Base-by-base conservation (phyloP, 2,888 invertebrate genomes). In the Digitonthophagus gazella region DNA sequence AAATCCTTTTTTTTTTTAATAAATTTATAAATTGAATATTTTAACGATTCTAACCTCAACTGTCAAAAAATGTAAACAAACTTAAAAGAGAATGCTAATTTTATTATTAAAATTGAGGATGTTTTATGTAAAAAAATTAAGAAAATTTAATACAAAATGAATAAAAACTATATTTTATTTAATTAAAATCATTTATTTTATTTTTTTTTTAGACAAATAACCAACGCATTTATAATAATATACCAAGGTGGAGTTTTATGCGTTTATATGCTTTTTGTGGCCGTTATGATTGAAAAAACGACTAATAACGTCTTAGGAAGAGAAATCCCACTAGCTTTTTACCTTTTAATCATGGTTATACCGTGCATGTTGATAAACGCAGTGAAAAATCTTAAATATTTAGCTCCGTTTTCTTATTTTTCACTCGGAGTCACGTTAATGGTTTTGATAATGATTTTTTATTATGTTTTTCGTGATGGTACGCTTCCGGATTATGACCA, bases 241-340 rank as follows among this genome's bases (percentile, higher is more conserved):
- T 66, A 22, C 22, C 69, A 65, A 68, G 14, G 28, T 28, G 71
- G 71, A 19, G 22, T 64, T 5, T 20, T 64, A n/a, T 58, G 66
- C 56, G 20, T 71, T n/a, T 72, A 69, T 58, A 6, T 57, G 5
- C 11, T 71, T 20, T 72, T 72, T 20, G 67, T 67, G 8, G 67
- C n/a, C 3, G 4, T 54, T 2, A 71, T 68, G 19, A 2, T 67
- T 6, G 69, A 72, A 69, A 16, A 56, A 15, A 54, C 71, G 14
- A 20, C 69, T n/a, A 69, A 72, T 67, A n/a, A n/a, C n/a, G 18
- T 16, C 5, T 16, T 56, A 5, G 20, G 16, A 19, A 56, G 56
- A 19, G 56, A 66, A 6, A 19, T 54, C n/a, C 14, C 57, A 6
- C 1, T 66, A 11, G 55, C 18, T 11, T 18, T 66, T 14, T 19